Evolutionary conservation across 1,140 invertebrate species (phyloP), one percentile per base, ranked within the genome.

Genomic region (Parapsyche elsis): DNA sequence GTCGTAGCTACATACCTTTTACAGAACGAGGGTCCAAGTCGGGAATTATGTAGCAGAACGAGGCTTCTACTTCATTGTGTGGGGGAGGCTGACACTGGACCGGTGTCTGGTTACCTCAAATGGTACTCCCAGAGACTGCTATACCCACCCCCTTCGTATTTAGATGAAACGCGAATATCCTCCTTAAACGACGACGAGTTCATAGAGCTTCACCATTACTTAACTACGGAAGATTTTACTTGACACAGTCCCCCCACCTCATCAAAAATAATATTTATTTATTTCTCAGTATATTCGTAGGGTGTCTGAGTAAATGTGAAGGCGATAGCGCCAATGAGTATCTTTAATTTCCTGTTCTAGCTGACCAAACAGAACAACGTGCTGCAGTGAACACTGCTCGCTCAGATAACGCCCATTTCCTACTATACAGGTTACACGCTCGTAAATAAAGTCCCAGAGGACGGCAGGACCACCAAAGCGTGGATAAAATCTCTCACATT

Each of bases 41-140:
- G 59, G 81, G 76, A 82, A 82, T 82, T 82, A 82, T 82, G 81
- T 82, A 82, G 81, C 81, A 80, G 81, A 82, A 82, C 81, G 71
- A 46, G 64, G 38, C 70, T 61, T 24, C 70, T 59, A 57, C 75
- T 16, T 26, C 59, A 57, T 61, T 30, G n/a, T 64, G 46, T 16
- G 12, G 75, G 71, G 75, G 75, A 77, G 30, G 75, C 75, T 77
- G 75, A 77, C 59, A 64, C 46, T 77, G 75, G 53, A 74, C 79
- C 71, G 76, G 79, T 80, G 79, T 82, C 81, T 82, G 79, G 81
- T 82, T 82, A 75, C 81, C 70, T 64, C 76, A 5, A 44, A 82
- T 64, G 77, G 46, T 57, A 67, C 61, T 57, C 45, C 46, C 76
- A 26, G 64, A 64, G 45, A 7, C 5, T 7, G 49, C 49, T 14